phyloP scores from a whole-genome alignment of 2,888 invertebrate genomes.

The Anticlea derivata region DNA sequence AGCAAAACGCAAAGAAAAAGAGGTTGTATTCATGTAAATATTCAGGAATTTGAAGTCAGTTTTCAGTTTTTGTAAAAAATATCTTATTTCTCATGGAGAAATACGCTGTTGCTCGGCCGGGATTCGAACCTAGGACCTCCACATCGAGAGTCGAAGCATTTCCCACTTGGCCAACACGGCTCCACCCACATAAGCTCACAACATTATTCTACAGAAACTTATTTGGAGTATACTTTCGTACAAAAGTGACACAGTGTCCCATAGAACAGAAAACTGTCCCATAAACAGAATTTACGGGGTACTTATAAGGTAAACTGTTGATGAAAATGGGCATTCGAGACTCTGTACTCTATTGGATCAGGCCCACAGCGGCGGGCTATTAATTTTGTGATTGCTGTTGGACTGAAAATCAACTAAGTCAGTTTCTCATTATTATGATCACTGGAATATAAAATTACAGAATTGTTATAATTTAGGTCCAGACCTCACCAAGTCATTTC shows the following conservation, averaged over 20 bases:
- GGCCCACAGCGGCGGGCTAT: background rate
- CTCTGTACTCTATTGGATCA: slow-evolving; percentile 11
- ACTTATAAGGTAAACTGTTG: slow-evolving; percentile 18
- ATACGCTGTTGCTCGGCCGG: too few relatives aligned
- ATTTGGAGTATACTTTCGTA: background rate
- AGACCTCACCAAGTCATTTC: slow-evolving; percentile 37
- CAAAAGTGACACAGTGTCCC: slow-evolving; percentile 15
- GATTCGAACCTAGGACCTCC: too few relatives aligned
- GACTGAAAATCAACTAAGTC: slow-evolving; percentile 4
- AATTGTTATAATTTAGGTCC: slow-evolving; percentile 22
- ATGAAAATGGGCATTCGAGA: slow-evolving; percentile 15
- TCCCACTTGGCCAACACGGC: too few relatives aligned
- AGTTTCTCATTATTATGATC: slow-evolving; percentile 10
- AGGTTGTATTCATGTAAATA: too few relatives aligned
- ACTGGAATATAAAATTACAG: slow-evolving; percentile 13
- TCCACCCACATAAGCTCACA: too few relatives aligned
- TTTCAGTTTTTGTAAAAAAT: too few relatives aligned
- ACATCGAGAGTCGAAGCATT: too few relatives aligned
- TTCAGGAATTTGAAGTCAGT: too few relatives aligned
- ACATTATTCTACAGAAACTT: too few relatives aligned
- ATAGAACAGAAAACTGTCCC: slow-evolving; percentile 21
- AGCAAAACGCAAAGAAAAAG: too few relatives aligned
- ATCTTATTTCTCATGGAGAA: too few relatives aligned
- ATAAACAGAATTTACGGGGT: slow-evolving; percentile 22
- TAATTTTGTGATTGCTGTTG: slow-evolving; percentile 20